Percentiles rank a stretch among this genome's conserved stretches.
These are phyloP conservation scores for Alosa alosa DNA, from an alignment of 2,113 vertebrate species.

Conservation along the genomic window DNA sequence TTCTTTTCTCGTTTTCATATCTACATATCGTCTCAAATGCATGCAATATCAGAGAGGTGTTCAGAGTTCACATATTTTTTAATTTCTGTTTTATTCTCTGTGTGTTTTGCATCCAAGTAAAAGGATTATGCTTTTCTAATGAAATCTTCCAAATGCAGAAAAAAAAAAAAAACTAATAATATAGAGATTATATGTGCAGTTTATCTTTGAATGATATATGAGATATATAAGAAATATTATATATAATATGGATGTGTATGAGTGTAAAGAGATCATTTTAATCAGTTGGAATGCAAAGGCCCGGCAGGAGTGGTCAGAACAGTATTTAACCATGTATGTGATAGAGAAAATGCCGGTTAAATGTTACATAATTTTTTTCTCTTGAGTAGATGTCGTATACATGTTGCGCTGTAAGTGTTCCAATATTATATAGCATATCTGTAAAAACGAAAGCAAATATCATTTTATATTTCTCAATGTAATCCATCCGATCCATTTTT, in stretches of 20 bases:
- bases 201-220: slow-evolving; percentile 61
- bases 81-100: slow-evolving; percentile 65
- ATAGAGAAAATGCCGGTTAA: slow-evolving; percentile 65
- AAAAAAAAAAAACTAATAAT: slow-evolving; percentile 55
- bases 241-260: slow-evolving; percentile 14
- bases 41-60: slow-evolving; percentile 77
- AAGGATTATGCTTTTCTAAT: slow-evolving; percentile 67
- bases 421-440: slow-evolving; percentile 73
- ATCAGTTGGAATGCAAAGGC: slow-evolving; percentile 65
- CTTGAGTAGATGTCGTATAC: slow-evolving; percentile 83
- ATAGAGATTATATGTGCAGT: slow-evolving; percentile 74
- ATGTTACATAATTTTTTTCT: slow-evolving; percentile 70
- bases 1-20: slow-evolving; percentile 41
- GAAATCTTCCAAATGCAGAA: slow-evolving; percentile 54
- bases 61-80: slow-evolving; percentile 63
- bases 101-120: slow-evolving; percentile 68
- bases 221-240: slow-evolving; percentile 21
- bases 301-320: slow-evolving; percentile 61
- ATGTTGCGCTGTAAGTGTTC: slow-evolving; percentile 95
- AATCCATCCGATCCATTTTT: slow-evolving; percentile 76
- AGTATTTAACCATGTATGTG: slow-evolving; percentile 76
- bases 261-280: slow-evolving; percentile 54
- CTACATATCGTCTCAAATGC: slow-evolving; percentile 77
- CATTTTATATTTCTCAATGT: slow-evolving; percentile 71
- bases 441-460: slow-evolving; percentile 54